These are phyloP conservation scores for Lasioglossum pauxillum DNA, from an alignment of 2,888 invertebrate species.

Conservation along the genomic window DNA sequence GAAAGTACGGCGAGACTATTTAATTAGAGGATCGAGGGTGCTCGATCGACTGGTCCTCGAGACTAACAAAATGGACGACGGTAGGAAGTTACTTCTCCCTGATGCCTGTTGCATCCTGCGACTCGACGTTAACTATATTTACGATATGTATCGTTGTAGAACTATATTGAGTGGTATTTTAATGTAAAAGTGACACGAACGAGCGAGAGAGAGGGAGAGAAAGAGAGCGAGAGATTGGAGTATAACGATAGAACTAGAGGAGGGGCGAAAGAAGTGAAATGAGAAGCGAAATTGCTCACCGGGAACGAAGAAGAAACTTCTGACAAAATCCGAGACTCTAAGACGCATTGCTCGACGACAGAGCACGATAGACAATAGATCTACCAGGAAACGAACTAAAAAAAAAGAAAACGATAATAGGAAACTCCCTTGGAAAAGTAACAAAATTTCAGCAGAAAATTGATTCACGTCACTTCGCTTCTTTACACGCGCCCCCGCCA, in stretches of 20 bases:
- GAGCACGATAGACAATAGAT: not conserved
- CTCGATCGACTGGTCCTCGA: constrained; percentile 19
- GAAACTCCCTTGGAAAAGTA: not conserved
- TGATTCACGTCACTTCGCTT: constrained; percentile 49
- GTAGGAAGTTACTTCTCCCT: constrained; percentile 57
- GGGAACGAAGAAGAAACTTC: not conserved
- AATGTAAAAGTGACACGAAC: constrained; percentile 59
- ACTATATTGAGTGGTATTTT: constrained; percentile 68
- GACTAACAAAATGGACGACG: constrained; percentile 31
- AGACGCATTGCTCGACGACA: not conserved
- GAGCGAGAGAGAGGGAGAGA: constrained; percentile 23
- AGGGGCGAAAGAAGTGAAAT: constrained; percentile 53
- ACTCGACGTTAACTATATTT: constrained; percentile 52
- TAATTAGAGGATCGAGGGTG: constrained; percentile 24
- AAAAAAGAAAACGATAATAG: not conserved
- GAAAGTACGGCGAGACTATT: not conserved
- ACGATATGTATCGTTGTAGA: constrained; percentile 65
- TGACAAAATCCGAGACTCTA: not conserved
- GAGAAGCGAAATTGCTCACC: constrained; percentile 9
- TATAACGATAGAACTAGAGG: constrained; percentile 21
- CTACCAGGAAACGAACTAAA: not conserved
- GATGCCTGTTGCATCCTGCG: constrained; percentile 62
- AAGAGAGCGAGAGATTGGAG: constrained; percentile 33
- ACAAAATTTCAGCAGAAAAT: not conserved
- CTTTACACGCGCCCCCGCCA: constrained; percentile 43